Base-by-base conservation (phyloP, 2,888 invertebrate species). In the Euzetes globulus region DNA sequence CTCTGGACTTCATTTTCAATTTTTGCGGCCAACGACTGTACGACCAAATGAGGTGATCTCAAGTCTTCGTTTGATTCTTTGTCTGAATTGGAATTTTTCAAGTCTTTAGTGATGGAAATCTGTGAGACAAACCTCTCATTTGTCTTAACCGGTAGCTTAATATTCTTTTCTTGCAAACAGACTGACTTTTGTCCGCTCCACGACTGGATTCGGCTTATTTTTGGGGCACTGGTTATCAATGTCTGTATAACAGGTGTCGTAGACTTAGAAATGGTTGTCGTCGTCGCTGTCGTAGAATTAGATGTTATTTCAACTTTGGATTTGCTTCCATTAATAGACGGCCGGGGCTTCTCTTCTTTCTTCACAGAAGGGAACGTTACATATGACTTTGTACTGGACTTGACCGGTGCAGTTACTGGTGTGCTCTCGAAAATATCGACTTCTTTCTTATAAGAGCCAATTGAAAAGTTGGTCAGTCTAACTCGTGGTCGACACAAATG, bases 371-470 rank as follows among this genome's bases (percentile, higher is more conserved):
- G 68, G 22, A 50, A 52, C 1, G 68, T 52, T 6, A 55, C 63
- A 11, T 33, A 52, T 52, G 74, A 70, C 27, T 74, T 70, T 37
- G 68, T n/a, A 4, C 19, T 29, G n/a, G 68, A 13, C 3, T 45
- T 68, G 7, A 22, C 45, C 15, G 72, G 29, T 29, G 58, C 33
- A n/a, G 58, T 37, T 13, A 58, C 9, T 13, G 47, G 19, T 4
- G 15, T 4, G 22, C 22, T 13, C 1, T 75, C 73, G 33, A 68
- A 75, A 22, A 75, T 75, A 27, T 75, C 71, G 15, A 71, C 52
- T 15, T 73, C 68, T 52, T 70, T 58, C 41, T 75, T 73, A 37
- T 50, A 75, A 13, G 75, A 73, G 58, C 75, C 75, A 25, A 75
- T 75, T n/a, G 50, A 37, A 37, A 75, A 75, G 47, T 75, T 75